These are phyloP conservation scores for Psilanteris sp. DNA, from an alignment of 1,140 invertebrate genomes.

Conservation along the genomic window DNA sequence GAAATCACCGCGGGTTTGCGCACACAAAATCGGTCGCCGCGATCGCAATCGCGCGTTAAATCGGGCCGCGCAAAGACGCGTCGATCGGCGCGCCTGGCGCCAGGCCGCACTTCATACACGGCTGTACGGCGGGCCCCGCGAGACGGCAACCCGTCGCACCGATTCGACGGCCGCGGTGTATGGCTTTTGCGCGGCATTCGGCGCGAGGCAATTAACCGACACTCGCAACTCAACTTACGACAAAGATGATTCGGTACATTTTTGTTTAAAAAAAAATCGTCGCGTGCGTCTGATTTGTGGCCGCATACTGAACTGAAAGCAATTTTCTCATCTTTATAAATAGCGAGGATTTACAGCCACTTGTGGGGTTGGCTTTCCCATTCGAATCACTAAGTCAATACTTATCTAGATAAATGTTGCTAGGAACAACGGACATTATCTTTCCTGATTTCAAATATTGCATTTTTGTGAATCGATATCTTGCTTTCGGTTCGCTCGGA, in stretches of 20 bases:
- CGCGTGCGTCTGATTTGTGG: slow-evolving; percentile 33
- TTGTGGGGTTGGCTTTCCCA: slow-evolving; percentile 48
- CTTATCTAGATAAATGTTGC: slow-evolving; percentile 45
- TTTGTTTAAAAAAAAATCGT: slow-evolving; percentile 23
- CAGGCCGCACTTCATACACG: too few species aligned
- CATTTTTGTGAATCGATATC: slow-evolving; percentile 2
- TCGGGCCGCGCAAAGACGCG: too few species aligned
- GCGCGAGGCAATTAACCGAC: background rate
- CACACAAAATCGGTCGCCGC: too few species aligned
- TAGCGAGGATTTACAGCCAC: slow-evolving; percentile 26
- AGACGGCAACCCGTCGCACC: too few species aligned
- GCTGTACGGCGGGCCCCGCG: too few species aligned
- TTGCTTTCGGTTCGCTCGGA: background rate
- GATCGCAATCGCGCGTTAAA: too few species aligned
- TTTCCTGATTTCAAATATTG: background rate
- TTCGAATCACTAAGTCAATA: slow-evolving; percentile 41
- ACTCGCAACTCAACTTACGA: slow-evolving; percentile 34
- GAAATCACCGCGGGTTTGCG: too few species aligned
- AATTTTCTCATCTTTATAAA: slow-evolving; percentile 45
- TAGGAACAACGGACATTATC: slow-evolving; percentile 29
- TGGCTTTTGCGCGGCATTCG: too few species aligned
- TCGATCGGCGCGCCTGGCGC: too few species aligned
- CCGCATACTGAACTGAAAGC: slow-evolving; percentile 36
- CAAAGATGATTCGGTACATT: slow-evolving; percentile 21
- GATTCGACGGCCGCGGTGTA: too few species aligned